Evolutionary conservation across 2,797 vertebrate species (phyloP).

Genomic region (Falco peregrinus): DNA sequence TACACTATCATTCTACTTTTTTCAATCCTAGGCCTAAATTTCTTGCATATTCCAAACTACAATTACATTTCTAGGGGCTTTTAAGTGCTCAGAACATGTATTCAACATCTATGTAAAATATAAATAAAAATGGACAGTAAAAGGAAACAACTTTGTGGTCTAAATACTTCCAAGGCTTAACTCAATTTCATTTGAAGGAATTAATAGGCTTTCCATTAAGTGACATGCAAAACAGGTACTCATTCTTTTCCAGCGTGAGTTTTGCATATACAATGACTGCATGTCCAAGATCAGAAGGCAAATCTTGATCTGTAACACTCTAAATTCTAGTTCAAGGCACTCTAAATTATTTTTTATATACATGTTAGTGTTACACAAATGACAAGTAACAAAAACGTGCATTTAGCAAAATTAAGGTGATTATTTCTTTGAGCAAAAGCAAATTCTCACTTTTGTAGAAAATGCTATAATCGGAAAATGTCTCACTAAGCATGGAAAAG

Average conservation of each 20-base stretch:
- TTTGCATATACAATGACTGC: not conserved
- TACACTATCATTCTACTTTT: not conserved
- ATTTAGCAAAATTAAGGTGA: not conserved
- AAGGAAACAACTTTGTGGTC: not conserved
- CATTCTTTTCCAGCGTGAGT: not conserved
- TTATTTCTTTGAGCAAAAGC: not conserved
- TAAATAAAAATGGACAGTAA: not conserved
- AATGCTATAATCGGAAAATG: not conserved
- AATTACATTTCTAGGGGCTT: not conserved
- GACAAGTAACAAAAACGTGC: not conserved
- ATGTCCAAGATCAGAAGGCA: not conserved
- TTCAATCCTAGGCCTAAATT: not conserved
- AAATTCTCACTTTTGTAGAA: not conserved
- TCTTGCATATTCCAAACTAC: not conserved
- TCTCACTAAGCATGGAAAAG: not conserved
- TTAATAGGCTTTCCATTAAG: not conserved
- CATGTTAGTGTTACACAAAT: not conserved
- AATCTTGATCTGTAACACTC: not conserved
- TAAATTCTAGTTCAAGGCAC: not conserved
- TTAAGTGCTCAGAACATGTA: not conserved
- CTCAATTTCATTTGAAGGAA: not conserved
- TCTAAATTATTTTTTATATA: not conserved
- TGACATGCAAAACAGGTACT: not conserved
- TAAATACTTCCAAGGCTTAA: not conserved
- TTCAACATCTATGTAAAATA: not conserved